phyloP scores from a whole-genome alignment of 2,888 invertebrate species.

The Phlogophora meticulosa region DNA sequence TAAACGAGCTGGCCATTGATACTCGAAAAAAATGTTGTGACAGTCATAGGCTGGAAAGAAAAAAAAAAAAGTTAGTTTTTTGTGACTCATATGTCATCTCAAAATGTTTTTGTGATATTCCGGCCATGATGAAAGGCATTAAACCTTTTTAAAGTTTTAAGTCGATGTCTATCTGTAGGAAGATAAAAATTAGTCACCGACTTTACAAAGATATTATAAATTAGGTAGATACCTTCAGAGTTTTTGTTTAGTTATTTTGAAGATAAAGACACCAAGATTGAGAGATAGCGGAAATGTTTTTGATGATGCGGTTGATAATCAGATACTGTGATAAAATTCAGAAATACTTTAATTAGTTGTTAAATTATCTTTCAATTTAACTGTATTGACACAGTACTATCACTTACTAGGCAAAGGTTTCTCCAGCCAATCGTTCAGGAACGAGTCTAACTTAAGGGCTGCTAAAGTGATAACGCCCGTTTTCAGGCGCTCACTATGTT shows the following conservation, averaged over 20 bases:
- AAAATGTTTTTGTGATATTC: conserved; percentile 42
- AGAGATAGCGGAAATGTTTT: conserved; percentile 4
- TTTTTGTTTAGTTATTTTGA: neutral
- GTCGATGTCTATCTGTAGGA: conserved; percentile 26
- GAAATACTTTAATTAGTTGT: neutral
- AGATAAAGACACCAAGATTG: conserved; percentile 18
- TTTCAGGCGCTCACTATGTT: no score
- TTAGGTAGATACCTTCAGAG: neutral
- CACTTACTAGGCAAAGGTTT: no score
- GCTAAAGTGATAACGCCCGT: no score
- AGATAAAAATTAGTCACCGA: conserved; percentile 53
- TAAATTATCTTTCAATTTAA: no score
- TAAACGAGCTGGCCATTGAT: conserved; percentile 47
- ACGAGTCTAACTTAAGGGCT: no score
- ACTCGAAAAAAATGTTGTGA: conserved; percentile 58
- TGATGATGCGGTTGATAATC: neutral
- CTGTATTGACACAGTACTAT: neutral
- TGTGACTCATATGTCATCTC: conserved; percentile 50
- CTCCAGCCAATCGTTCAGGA: no score
- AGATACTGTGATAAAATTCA: neutral
- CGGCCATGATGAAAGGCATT: conserved; percentile 39
- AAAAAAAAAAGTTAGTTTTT: conserved; percentile 47
- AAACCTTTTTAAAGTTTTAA: conserved; percentile 36
- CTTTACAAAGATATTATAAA: conserved; percentile 6
- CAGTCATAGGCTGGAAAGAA: conserved; percentile 25